Conservation (phyloP, 2,113 vertebrate species). For the Zootoca vivipara region DNA sequence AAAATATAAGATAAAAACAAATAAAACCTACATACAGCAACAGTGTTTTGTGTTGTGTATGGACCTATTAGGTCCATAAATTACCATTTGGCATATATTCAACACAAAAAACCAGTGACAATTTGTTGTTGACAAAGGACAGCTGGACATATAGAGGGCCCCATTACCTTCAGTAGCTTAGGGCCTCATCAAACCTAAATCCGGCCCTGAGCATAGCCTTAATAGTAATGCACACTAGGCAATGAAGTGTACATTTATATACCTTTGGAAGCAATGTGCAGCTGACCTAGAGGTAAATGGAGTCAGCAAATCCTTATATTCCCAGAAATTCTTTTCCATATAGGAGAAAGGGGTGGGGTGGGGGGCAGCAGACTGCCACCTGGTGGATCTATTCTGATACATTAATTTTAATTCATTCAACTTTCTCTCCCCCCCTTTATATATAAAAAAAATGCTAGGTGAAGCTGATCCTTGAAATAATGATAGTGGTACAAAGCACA, state of each 20-base stretch:
- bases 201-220: neutral
- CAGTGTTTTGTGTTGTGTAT: too few species aligned
- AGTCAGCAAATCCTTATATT: neutral
- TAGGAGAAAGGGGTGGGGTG: neutral
- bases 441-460: neutral
- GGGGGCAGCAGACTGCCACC: constrained; percentile 20
- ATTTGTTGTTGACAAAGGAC: too few species aligned
- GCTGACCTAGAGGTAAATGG: neutral
- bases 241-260: neutral
- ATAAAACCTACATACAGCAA: too few species aligned
- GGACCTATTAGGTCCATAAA: too few species aligned
- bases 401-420: neutral
- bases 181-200: too few species aligned
- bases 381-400: neutral
- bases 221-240: neutral
- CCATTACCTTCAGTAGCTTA: too few species aligned
- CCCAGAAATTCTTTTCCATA: neutral
- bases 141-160: too few species aligned
- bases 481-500: neutral
- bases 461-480: neutral
- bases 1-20: too few species aligned
- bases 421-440: too few species aligned
- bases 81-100: too few species aligned
- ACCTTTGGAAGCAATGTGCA: neutral
- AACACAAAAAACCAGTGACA: too few species aligned